phyloP scores from a whole-genome alignment of 2,888 invertebrate genomes.

The Amphipyra berbera region DNA sequence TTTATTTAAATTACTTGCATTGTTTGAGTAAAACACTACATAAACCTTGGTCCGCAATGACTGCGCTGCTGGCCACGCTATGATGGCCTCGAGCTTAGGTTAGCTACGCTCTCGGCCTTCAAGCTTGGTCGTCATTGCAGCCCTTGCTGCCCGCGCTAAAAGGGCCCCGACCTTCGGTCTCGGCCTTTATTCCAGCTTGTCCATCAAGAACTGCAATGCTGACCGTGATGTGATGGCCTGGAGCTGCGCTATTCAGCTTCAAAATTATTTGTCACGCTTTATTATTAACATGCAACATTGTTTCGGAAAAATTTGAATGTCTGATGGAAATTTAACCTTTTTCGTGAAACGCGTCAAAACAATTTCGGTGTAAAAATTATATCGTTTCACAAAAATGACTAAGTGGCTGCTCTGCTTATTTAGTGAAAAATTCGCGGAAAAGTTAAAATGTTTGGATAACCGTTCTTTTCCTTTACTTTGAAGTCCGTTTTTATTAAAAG shows the following conservation, averaged over 20 bases:
- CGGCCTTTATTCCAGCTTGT: too few relatives aligned
- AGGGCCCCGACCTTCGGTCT: too few relatives aligned
- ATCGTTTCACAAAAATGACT: constrained; percentile 45
- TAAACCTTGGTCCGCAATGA: too few relatives aligned
- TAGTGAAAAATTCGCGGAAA: constrained; percentile 45
- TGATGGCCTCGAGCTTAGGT: too few relatives aligned
- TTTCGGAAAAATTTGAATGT: constrained; percentile 38
- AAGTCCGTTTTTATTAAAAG: constrained; percentile 47
- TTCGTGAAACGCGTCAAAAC: constrained; percentile 43
- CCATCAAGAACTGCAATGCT: too few relatives aligned
- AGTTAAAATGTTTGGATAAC: constrained; percentile 49
- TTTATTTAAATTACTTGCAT: too few relatives aligned
- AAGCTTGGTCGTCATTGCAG: too few relatives aligned
- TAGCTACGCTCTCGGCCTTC: too few relatives aligned
- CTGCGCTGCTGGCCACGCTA: too few relatives aligned
- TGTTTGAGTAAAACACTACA: too few relatives aligned
- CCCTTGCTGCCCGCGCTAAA: too few relatives aligned
- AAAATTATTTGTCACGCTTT: constrained; percentile 66
- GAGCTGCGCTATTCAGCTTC: constrained; percentile 66
- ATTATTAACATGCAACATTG: constrained; percentile 53
- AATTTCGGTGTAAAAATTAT: constrained; percentile 47
- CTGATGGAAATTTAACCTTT: constrained; percentile 47
- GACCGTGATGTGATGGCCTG: too few relatives aligned
- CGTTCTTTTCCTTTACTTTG: constrained; percentile 43
- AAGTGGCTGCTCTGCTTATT: constrained; percentile 37